Percentiles rank a stretch among this genome's conserved stretches.
phyloP scores from a whole-genome alignment of 2,888 invertebrate species.

The Pammene fasciana region DNA sequence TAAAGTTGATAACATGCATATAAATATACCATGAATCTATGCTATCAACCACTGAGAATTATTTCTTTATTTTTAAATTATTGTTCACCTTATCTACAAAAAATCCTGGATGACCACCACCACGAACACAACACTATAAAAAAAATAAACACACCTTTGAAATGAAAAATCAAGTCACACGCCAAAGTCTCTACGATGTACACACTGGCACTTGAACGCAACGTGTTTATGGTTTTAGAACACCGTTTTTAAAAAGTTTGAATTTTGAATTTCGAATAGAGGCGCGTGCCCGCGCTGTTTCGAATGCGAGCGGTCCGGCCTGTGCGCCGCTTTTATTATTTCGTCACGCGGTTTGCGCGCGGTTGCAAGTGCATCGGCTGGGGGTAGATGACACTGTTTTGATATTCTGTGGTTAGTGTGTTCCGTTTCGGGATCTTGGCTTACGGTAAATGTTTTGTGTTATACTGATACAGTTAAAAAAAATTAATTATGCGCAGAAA shows the following conservation, averaged over 20 bases:
- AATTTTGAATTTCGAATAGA: constrained; percentile 49
- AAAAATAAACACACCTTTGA: constrained; percentile 69
- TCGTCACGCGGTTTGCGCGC: constrained; percentile 74
- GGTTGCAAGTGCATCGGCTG: constrained; percentile 55
- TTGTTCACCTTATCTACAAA: background rate
- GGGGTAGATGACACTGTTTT: constrained; percentile 51
- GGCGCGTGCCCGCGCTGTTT: constrained; percentile 66
- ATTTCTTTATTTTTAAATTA: background rate
- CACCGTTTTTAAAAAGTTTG: constrained; percentile 51
- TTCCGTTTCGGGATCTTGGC: constrained; percentile 30
- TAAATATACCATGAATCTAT: no score
- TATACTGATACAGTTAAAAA: background rate
- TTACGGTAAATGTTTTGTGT: constrained; percentile 1
- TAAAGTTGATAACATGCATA: no score
- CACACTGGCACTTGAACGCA: constrained; percentile 78
- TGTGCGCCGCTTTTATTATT: constrained; percentile 75
- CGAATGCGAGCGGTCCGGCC: constrained; percentile 62
- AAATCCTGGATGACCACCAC: constrained; percentile 31
- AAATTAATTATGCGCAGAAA: background rate
- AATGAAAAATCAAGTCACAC: constrained; percentile 78
- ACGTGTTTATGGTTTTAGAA: constrained; percentile 67
- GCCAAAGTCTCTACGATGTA: constrained; percentile 77
- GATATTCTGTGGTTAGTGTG: constrained; percentile 44
- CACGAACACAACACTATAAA: constrained; percentile 50
- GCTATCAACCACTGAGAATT: background rate